These are phyloP conservation scores for Aphaenogaster rudis DNA, from an alignment of 1,140 invertebrate species.

Conservation along the genomic window DNA sequence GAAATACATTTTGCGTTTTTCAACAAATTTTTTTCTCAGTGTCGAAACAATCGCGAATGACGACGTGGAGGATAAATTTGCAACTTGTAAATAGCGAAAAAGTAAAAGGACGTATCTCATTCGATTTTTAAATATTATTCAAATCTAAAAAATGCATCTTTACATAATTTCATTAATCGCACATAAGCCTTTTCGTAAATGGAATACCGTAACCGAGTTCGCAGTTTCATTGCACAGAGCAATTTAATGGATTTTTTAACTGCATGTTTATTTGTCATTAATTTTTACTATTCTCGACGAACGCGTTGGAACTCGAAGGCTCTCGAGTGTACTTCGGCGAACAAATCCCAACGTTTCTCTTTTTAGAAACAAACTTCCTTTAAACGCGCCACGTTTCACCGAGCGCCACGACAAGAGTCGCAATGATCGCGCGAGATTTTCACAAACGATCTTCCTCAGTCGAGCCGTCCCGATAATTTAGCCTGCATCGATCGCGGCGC, in stretches of 20 bases:
- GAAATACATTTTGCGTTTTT: no score
- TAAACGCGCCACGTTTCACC: background rate
- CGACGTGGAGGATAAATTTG: background rate
- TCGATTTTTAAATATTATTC: background rate
- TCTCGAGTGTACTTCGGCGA: background rate
- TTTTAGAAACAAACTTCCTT: background rate
- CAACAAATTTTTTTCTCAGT: no score
- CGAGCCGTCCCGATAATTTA: background rate
- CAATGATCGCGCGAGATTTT: background rate
- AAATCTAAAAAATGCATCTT: background rate
- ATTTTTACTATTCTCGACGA: background rate
- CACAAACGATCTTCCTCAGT: background rate
- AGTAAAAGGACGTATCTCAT: background rate
- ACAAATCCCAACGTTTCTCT: background rate
- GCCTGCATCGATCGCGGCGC: background rate
- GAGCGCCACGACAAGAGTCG: background rate
- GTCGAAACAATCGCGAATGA: background rate
- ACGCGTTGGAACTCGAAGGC: background rate
- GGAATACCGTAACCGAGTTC: background rate
- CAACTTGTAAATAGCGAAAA: background rate
- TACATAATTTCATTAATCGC: background rate
- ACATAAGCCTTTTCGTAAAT: background rate
- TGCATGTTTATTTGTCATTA: background rate
- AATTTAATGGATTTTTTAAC: background rate
- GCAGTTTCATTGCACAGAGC: background rate